These are phyloP conservation scores for Poecilia latipinna DNA, from an alignment of 2,113 vertebrate species.

Conservation along the genomic window DNA sequence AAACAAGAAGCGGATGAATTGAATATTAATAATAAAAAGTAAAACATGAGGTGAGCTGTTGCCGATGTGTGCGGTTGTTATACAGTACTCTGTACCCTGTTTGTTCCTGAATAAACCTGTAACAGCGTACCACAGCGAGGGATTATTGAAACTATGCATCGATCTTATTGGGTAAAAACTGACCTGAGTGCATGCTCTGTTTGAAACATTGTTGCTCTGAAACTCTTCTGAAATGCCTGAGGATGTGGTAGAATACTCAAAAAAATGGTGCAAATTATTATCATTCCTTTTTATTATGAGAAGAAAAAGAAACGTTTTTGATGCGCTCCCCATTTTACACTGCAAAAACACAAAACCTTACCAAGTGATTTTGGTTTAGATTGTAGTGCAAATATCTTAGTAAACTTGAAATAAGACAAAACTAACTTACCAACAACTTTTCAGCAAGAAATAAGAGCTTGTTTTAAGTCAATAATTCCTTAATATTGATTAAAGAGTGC, in stretches of 20 bases:
- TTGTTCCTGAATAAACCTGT: conserved; percentile 65
- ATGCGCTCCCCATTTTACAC: conserved; percentile 25
- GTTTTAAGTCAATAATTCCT: too few species aligned
- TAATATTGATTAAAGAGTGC: too few species aligned
- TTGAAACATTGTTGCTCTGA: conserved; percentile 41
- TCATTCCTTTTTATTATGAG: not conserved
- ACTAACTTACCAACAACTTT: too few species aligned
- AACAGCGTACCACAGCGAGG: conserved; percentile 55
- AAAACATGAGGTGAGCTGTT: conserved; percentile 66
- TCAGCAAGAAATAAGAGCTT: too few species aligned
- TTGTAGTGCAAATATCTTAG: too few species aligned
- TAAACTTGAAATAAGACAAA: too few species aligned
- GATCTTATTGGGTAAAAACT: conserved; percentile 31
- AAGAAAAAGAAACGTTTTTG: conserved; percentile 1
- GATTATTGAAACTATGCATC: conserved; percentile 11
- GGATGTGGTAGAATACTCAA: conserved; percentile 40
- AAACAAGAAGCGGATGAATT: conserved; percentile 32
- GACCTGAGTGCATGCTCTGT: conserved; percentile 75
- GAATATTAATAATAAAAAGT: not conserved
- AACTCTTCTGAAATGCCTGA: conserved; percentile 56
- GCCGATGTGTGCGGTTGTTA: conserved; percentile 57
- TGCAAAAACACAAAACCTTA: too few species aligned
- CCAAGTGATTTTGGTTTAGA: too few species aligned
- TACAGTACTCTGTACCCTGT: conserved; percentile 81
- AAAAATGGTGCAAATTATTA: conserved; percentile 58